Percentiles rank a stretch among this genome's conserved stretches.
Conservation (phyloP, 2,113 vertebrate genomes). For the Coreoperca whiteheadi region DNA sequence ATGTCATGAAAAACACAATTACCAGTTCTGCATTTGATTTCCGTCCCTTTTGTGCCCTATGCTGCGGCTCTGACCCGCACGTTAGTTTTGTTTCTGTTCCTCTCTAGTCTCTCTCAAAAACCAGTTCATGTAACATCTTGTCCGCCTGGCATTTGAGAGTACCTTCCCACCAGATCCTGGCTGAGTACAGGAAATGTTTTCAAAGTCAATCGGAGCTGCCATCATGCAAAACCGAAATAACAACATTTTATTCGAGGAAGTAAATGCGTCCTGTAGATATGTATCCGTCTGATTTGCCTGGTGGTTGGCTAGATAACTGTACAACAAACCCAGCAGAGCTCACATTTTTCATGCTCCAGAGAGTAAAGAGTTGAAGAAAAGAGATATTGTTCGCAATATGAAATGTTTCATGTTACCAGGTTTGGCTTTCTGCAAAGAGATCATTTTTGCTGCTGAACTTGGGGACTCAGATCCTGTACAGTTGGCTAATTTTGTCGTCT, state of each 20-base stretch:
- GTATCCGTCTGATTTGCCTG: not conserved
- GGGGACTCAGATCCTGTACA: not conserved
- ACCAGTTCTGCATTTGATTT: not conserved
- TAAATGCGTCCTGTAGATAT: not conserved
- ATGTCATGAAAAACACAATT: not conserved
- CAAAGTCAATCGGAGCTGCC: not conserved
- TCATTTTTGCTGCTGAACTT: not conserved
- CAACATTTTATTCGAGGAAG: slow-evolving; percentile 3
- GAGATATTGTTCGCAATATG: not conserved
- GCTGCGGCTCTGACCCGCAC: not conserved
- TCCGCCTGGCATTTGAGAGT: not conserved
- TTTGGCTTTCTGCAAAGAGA: not conserved
- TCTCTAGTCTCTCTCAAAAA: not conserved
- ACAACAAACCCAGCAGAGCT: not conserved
- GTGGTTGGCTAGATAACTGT: not conserved
- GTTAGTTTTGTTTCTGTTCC: not conserved
- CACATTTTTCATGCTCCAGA: not conserved
- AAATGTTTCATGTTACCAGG: not conserved
- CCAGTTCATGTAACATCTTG: not conserved
- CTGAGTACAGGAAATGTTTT: not conserved
- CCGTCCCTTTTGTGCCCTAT: not conserved
- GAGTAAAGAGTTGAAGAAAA: not conserved
- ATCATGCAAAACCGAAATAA: slow-evolving; percentile 21
- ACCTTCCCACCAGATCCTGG: not conserved
- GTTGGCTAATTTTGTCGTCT: not conserved